These are phyloP conservation scores for Hafferia zeledoni DNA, from an alignment of 2,797 vertebrate genomes.

Conservation along the genomic window DNA sequence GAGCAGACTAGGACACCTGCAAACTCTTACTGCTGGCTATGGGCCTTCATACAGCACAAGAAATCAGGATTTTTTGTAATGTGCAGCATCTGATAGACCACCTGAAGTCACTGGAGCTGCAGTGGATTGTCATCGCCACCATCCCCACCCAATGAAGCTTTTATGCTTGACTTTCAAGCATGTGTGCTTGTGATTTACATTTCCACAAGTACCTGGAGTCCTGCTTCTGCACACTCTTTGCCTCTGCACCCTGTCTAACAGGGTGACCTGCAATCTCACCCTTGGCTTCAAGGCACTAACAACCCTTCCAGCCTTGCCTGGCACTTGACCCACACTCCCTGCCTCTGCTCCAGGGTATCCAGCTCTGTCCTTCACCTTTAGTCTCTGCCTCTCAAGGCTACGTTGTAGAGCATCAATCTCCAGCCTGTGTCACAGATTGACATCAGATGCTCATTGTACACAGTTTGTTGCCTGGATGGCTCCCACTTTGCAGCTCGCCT, in stretches of 20 bases:
- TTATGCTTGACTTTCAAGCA: background rate
- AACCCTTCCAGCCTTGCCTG: background rate
- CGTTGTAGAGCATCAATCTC: background rate
- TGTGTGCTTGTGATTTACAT: background rate
- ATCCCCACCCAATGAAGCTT: background rate
- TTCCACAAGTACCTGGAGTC: background rate
- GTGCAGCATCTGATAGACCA: background rate
- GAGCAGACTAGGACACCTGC: conserved; percentile 48
- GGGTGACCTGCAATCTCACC: background rate
- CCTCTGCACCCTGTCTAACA: background rate
- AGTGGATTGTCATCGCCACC: background rate
- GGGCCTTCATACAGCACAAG: background rate
- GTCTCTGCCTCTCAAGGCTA: background rate
- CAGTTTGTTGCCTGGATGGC: background rate
- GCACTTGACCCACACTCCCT: background rate
- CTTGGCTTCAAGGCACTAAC: background rate
- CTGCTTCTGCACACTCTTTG: background rate
- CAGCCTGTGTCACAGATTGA: background rate
- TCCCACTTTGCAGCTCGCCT: background rate
- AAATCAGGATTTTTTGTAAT: background rate
- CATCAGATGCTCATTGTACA: fast-evolving
- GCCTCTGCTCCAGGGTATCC: background rate
- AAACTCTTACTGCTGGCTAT: conserved; percentile 16
- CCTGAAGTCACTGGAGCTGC: background rate
- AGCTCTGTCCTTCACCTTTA: background rate